Evolutionary conservation across 2,888 invertebrate genomes (phyloP), one percentile per base, ranked within the genome.

Genomic region (Melipona beecheii): DNA sequence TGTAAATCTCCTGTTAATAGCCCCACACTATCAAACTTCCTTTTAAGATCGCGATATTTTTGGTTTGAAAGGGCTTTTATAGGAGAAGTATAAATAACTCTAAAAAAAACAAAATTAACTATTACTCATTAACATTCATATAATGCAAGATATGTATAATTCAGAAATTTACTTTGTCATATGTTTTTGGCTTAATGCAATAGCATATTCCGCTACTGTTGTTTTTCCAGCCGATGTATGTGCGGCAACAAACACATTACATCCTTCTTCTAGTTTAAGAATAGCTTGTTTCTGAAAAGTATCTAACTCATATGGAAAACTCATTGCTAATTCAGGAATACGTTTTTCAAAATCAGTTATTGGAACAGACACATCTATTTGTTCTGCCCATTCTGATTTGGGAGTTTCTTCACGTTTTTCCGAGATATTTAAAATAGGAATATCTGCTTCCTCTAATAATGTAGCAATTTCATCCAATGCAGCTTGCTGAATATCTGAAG

Each of bases 151-250:
- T 17, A 31, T 43, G 43, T 43, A 43, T 31, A 21, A 21, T 21
- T 64, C 36, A 54, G 36, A 21, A 50, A 31, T 24, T 89, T 93
- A 97, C 97, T 96, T 97, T 0, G 99, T 99, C 95, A 98, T 97
- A 94, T 99, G 98, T 89, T 97, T 97, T 91, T 98, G 97, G 0
- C 99, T 98, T 92, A 99, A 95, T 0, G 99, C 99, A 89, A 99
- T 99, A 0, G 99, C 99, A 95, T 99, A 99, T 95, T 99, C 99
- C 0, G 99, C 99, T 0, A 99, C 99, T 0, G 99, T 99, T 0
- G 99, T 99, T 95, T 99, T 99, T 43, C 98, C 98, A 0, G 99
- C 99, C 0, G 99, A 99, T 0, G 99, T 99, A 93, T 99, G 99
- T 0, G 99, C 99, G 0, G 99, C 99, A 0, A 99, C 99, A 94